Evolutionary conservation across 2,888 invertebrate species (phyloP), one percentile per base, ranked within the genome.

Genomic region (Notodonta dromedarius): DNA sequence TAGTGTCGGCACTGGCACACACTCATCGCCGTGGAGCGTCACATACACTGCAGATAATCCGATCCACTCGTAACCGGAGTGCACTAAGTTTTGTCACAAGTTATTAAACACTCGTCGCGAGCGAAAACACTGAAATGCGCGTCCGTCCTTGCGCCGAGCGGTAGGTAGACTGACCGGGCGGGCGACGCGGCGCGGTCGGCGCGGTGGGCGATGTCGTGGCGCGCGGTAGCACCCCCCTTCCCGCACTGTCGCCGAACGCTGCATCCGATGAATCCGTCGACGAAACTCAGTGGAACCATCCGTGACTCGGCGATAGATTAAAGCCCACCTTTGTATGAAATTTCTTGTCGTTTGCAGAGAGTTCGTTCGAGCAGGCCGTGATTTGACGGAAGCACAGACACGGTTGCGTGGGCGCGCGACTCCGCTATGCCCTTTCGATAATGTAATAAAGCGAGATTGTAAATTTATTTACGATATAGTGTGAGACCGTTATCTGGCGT

Each of bases 41-140:
- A 90, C 89, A 85, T 81, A 81, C 93, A 93, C 93, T 90, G 87
- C 86, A 88, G 73, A 86, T 83, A 85, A 88, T 88, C 84, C 86
- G 73, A 89, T 87, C 79, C 89, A 84, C 83, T 85, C 73, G 73
- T 73, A 67, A 81, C 74, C 69, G 73, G 75, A 79, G 77, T 80
- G 71, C 82, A 87, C 85, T 78, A 83, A 90, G 86, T 90, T 89
- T 90, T 82, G 71, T 80, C 83, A 88, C 84, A 88, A 89, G 86
- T 86, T 87, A 59, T 69, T 72, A 74, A 74, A 73, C 73, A 76
- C 76, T 78, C 84, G 83, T 78, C 70, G 60, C 56, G 67, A 65
- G 62, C 67, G 59, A 66, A 67, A 60, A 60, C 50, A 67, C 63
- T 65, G 65, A 64, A 64, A 66, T 69, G 71, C 78, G 66, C 86